Percentiles rank a stretch among this genome's conserved stretches.
These are phyloP conservation scores for Centruroides sculpturatus DNA, from an alignment of 1,140 invertebrate species.

Conservation along the genomic window DNA sequence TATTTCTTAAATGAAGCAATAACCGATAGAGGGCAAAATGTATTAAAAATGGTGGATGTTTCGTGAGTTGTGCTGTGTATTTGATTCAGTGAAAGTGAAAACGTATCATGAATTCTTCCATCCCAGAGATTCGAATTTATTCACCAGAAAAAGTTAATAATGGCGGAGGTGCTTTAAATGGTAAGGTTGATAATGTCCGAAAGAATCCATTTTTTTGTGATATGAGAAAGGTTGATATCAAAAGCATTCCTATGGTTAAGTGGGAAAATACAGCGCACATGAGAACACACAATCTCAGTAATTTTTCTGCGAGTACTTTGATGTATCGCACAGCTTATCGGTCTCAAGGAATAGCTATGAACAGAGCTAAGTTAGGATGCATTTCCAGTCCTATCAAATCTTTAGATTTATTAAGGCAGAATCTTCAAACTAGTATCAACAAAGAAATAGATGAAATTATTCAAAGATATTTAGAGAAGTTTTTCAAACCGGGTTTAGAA, in stretches of 20 bases:
- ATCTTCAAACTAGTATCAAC: conserved; percentile 55
- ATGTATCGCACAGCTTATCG: conserved; percentile 12
- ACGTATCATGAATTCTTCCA: conserved; percentile 3
- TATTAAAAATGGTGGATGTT: no score
- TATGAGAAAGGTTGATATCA: no score
- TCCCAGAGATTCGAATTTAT: conserved; percentile 17
- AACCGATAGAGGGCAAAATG: no score
- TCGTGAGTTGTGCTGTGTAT: no score
- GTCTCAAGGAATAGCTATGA: conserved; percentile 15
- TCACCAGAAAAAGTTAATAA: conserved; percentile 1
- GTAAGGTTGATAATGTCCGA: no score
- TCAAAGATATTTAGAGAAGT: conserved; percentile 26
- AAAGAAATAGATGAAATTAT: conserved; percentile 50
- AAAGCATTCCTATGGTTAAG: conserved; percentile 3
- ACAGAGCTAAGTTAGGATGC: conserved; percentile 11
- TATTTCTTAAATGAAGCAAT: no score
- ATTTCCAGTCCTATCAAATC: conserved; percentile 47
- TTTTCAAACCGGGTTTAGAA: conserved; percentile 57
- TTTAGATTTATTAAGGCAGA: conserved; percentile 53
- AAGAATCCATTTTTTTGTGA: no score
- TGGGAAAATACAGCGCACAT: conserved; percentile 16
- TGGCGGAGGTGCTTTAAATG: no score
- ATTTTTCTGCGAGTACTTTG: conserved; percentile 12
- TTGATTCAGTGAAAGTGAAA: background rate
- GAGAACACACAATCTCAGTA: conserved; percentile 13